These are phyloP conservation scores for Drosophila ironensis DNA, from an alignment of 1,140 invertebrate species.

Conservation along the genomic window DNA sequence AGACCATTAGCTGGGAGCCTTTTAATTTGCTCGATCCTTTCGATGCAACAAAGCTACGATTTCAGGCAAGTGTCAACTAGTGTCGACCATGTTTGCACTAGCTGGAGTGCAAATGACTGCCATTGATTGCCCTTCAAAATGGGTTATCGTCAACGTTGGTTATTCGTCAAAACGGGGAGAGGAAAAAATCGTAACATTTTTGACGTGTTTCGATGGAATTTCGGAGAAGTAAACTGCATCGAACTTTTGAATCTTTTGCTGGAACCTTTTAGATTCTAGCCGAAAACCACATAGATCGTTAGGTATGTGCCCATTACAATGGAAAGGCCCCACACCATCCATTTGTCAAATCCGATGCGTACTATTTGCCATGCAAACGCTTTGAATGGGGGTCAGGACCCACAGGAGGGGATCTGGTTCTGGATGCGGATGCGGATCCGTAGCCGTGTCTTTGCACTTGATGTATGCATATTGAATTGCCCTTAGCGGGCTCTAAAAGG, in stretches of 20 bases:
- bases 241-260: too few species aligned
- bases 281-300: not conserved
- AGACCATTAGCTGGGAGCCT: conserved; percentile 59
- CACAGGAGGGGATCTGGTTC: conserved; percentile 3
- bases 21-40: conserved; percentile 49
- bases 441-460: conserved; percentile 46
- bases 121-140: conserved; percentile 27
- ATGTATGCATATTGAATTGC: conserved; percentile 76
- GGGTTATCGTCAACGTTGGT: conserved; percentile 5
- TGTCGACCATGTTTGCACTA: conserved; percentile 6
- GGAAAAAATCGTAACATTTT: too few species aligned
- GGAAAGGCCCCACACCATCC: not conserved
- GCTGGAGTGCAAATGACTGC: conserved; percentile 7
- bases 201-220: too few species aligned
- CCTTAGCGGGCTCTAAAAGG: conserved; percentile 38
- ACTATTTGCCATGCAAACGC: conserved; percentile 52
- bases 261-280: too few species aligned
- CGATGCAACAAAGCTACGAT: conserved; percentile 1
- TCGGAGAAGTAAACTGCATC: too few species aligned
- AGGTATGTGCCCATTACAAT: not conserved
- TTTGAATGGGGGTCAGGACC: conserved; percentile 22
- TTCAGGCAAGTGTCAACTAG: conserved; percentile 58
- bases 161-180: not conserved
- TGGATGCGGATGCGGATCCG: not conserved
- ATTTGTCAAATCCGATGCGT: conserved; percentile 64